These are phyloP conservation scores for Merluccius polli DNA, from an alignment of 2,797 vertebrate species.

Conservation along the genomic window DNA sequence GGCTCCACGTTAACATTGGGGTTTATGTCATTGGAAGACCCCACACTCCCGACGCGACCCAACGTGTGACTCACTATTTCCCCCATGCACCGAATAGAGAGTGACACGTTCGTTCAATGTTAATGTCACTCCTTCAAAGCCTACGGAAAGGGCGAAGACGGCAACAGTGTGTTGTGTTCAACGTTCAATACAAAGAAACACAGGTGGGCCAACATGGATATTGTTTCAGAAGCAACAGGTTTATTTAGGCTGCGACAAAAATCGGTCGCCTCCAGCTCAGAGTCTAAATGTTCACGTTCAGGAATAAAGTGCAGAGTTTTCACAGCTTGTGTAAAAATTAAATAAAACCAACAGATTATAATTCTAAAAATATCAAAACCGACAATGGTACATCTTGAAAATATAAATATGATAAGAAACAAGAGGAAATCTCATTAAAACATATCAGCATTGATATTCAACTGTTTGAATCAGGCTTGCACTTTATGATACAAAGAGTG, in stretches of 20 bases:
- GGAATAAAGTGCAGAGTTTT: conserved; percentile 83
- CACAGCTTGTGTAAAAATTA: conserved; percentile 79
- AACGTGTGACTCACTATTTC: no score
- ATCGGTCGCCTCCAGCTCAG: conserved; percentile 63
- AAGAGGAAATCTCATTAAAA: conserved; percentile 62
- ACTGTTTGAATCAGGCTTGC: conserved; percentile 65
- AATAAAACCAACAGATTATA: conserved; percentile 59
- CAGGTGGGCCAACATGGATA: conserved; percentile 11
- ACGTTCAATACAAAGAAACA: conserved; percentile 12
- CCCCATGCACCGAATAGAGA: no score
- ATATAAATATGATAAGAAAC: conserved; percentile 69
- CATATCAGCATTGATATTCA: conserved; percentile 65
- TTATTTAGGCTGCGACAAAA: conserved; percentile 76
- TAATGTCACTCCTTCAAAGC: neutral
- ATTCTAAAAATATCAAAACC: conserved; percentile 66
- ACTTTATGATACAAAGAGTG: conserved; percentile 54
- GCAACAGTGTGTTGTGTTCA: neutral
- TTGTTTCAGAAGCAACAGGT: conserved; percentile 71
- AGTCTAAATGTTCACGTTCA: conserved; percentile 69
- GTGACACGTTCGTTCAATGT: no score
- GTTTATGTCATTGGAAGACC: no score
- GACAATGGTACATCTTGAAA: conserved; percentile 63
- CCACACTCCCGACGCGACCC: no score
- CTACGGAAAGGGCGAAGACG: no score
- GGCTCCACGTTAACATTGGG: no score